Evolutionary conservation across 2,113 vertebrate species (phyloP), one percentile per base, ranked within the genome.

Genomic region (Oncorhynchus keta): DNA sequence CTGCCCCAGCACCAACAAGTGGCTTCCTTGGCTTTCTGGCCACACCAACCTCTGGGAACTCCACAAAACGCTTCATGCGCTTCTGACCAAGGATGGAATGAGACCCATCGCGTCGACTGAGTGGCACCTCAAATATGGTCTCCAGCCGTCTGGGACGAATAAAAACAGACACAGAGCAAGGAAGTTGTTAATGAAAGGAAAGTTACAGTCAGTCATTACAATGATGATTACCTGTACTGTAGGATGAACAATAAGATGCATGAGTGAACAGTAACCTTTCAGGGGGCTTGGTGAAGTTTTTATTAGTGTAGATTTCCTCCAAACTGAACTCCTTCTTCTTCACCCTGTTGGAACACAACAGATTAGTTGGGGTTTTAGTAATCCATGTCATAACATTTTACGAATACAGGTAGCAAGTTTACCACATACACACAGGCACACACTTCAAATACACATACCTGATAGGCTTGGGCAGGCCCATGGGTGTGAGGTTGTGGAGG

Each of bases 261-360:
- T 14, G 48, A 39, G 11, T 65, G 3, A 26, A 71, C 26, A 71
- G 22, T 12, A 81, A 96, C 96, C 95, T 93, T 79, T 94, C 94
- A 22, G 95, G 94, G 13, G 95, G 95, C 65, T 94, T 94, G 61
- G 85, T 93, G 86, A 95, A 97, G 83, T 97, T 97, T 86, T 97
- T 95, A 77, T 97, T 97, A 55, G 95, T 97, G 81, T 97, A 97
- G 86, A 97, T 97, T 89, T 97, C 96, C 80, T 97, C 96, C 87
- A 97, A 84, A 74, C 95, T 97, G 75, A 97, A 97, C 83, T 95
- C 93, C 75, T 97, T 96, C 92, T 97, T 97, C 77, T 96, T 95
- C 79, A 95, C 83, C 87, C 96, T 97, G 84, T n/a, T 7, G 72
- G 73, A 24, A 16, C 59, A 82, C 45, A 81, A 75, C 22, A 32